These are phyloP conservation scores for Drosophila sucinea DNA, from an alignment of 1,140 invertebrate genomes.

Conservation along the genomic window DNA sequence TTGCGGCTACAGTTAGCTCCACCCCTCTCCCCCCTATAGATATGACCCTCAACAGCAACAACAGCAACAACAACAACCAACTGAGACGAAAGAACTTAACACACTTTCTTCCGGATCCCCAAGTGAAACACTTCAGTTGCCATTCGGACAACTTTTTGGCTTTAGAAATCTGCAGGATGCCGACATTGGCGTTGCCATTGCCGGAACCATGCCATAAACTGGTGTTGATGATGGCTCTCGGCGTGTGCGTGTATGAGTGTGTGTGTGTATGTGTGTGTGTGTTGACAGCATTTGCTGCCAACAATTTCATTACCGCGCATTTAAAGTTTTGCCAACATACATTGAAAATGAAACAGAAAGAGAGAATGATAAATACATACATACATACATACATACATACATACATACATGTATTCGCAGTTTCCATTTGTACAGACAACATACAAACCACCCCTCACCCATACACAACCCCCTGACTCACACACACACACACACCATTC, in stretches of 20 bases:
- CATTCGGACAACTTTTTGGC: constrained; percentile 68
- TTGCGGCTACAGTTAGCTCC: constrained; percentile 2
- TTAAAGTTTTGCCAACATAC: constrained; percentile 73
- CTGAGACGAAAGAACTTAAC: constrained; percentile 47
- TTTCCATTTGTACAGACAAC: constrained; percentile 33
- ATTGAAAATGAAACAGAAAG: constrained; percentile 51
- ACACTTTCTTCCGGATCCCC: constrained; percentile 47
- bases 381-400: constrained; percentile 21
- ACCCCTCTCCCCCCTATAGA: not conserved
- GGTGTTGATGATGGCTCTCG: constrained; percentile 55
- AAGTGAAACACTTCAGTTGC: constrained; percentile 52
- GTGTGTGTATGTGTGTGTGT: constrained; percentile 35
- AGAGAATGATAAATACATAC: constrained; percentile 34
- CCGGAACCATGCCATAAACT: constrained; percentile 70
- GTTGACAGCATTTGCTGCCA: constrained; percentile 73
- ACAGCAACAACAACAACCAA: constrained; percentile 15
- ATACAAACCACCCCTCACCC: constrained; percentile 6
- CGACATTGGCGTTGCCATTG: constrained; percentile 16
- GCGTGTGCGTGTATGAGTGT: constrained; percentile 21
- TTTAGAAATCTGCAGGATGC: constrained; percentile 68
- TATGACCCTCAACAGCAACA: constrained; percentile 1
- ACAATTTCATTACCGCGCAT: constrained; percentile 79
- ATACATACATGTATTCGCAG: constrained; percentile 23
- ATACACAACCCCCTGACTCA: no score
- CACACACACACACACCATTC: not conserved